phyloP scores from a whole-genome alignment of 2,797 vertebrate species.

The Peromyscus melanophrys region DNA sequence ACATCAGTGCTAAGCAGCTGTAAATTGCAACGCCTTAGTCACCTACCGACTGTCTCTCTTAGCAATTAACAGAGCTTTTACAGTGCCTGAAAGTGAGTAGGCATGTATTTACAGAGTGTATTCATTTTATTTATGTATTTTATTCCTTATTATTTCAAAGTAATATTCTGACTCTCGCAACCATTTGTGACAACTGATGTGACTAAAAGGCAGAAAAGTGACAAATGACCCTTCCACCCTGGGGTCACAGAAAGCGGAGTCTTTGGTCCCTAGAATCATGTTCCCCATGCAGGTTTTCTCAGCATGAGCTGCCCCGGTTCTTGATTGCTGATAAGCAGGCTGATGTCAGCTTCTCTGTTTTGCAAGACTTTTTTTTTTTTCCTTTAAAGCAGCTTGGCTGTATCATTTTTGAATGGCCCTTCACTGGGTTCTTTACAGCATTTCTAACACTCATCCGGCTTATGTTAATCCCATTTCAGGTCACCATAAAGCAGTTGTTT shows the following conservation, averaged over 20 bases:
- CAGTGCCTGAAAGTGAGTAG: constrained; percentile 54
- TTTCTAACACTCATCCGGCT: constrained; percentile 76
- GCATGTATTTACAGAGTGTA: constrained; percentile 39
- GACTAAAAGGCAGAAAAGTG: constrained; percentile 46
- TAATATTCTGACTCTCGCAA: constrained; percentile 14
- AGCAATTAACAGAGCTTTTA: constrained; percentile 79
- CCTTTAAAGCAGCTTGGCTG: constrained; percentile 38
- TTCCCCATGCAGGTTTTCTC: constrained; percentile 73
- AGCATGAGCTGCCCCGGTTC: constrained; percentile 48
- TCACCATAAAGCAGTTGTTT: constrained; percentile 81
- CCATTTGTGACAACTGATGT: neutral
- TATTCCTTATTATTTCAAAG: constrained; percentile 60
- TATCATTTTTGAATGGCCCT: constrained; percentile 79
- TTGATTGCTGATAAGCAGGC: constrained; percentile 73
- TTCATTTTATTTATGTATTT: no score
- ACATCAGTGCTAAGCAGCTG: constrained; percentile 86
- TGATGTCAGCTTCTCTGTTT: constrained; percentile 75
- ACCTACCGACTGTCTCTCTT: constrained; percentile 77
- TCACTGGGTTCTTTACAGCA: constrained; percentile 75
- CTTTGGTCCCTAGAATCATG: constrained; percentile 59
- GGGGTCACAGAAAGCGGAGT: constrained; percentile 13
- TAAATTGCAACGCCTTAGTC: constrained; percentile 82
- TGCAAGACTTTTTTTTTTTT: constrained; percentile 56
- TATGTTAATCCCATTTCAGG: constrained; percentile 80
- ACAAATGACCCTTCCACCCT: constrained; percentile 53